Evolutionary conservation across 2,888 invertebrate species (phyloP), one percentile per base, ranked within the genome.

Genomic region (Eristalis arbustorum): DNA sequence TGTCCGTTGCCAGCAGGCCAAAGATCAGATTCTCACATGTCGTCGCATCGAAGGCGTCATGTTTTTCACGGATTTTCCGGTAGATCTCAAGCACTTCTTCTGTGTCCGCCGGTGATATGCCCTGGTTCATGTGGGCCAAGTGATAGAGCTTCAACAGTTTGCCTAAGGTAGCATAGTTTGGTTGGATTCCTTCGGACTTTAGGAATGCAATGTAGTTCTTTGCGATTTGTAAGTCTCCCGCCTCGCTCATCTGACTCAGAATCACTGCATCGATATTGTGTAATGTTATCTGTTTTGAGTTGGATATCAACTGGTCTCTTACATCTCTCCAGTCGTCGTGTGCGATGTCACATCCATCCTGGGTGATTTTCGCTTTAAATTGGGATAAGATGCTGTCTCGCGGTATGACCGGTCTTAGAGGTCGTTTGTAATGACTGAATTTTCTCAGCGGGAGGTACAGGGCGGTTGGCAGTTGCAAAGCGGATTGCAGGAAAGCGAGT

Each of bases 181-280:
- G 91, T 67, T 94, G 91, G 18, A 92, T 91, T 42, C 94, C 92
- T 72, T 92, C 92, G 0, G 89, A 90, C 88, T 93, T 92, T 42
- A 96, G 91, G 93, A 94, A 94, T 6, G 94, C 90, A 0, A 95
- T 91, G 92, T 95, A 96, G 37, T 94, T 94, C 79, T 94, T 92
- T 0, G 95, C 95, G 40, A 93, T 90, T 63, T 93, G 90, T 67
- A 94, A 91, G 59, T 94, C 93, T 37, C 93, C 92, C 0, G 90
- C 88, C 4, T 89, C 90, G 56, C 81, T 90, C 91, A 95, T 94
- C 23, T 93, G 89, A 76, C 94, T 94, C 56, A 96, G 90, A 56
- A 96, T 93, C 0, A 94, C 90, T 42, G 94, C 94, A 92, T 96
- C 95, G 40, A 95, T 92, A 90, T 95, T 96, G 57, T 93, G 88